These are phyloP conservation scores for Drosophila nr. perissopoda DNA, from an alignment of 2,888 invertebrate genomes.

Conservation along the genomic window DNA sequence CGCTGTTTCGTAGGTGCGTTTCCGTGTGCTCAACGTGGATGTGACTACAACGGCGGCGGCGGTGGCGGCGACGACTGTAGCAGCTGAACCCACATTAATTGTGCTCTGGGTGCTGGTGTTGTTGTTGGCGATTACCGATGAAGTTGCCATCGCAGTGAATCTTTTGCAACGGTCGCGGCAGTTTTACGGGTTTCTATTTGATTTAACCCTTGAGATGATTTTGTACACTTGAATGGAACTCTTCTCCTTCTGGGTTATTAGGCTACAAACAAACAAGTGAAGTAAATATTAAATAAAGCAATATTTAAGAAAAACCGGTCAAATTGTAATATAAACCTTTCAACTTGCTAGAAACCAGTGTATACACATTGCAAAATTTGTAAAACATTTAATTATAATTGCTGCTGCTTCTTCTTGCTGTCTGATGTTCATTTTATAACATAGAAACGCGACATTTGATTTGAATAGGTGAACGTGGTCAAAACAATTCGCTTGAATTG, in stretches of 20 bases:
- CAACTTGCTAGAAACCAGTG: constrained; percentile 13
- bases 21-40: constrained; percentile 76
- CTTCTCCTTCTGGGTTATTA: not conserved
- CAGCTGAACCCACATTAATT: constrained; percentile 76
- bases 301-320: not conserved
- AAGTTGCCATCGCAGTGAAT: constrained; percentile 83
- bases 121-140: constrained; percentile 81
- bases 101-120: constrained; percentile 68
- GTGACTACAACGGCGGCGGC: constrained; percentile 52
- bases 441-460: constrained; percentile 43
- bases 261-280: constrained; percentile 5
- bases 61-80: constrained; percentile 44
- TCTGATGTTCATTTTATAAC: not conserved
- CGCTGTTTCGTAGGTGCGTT: constrained; percentile 83
- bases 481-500: constrained; percentile 70
- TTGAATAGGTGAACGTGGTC: constrained; percentile 36
- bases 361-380: constrained; percentile 5
- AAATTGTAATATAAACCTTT: not conserved
- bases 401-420: constrained; percentile 6
- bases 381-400: constrained; percentile 5
- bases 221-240: constrained; percentile 12
- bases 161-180: constrained; percentile 58
- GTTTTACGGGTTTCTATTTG: constrained; percentile 53
- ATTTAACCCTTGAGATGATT: constrained; percentile 16
- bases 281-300: not conserved